phyloP scores from a whole-genome alignment of 2,888 invertebrate genomes.

The Fragum whitleyi region DNA sequence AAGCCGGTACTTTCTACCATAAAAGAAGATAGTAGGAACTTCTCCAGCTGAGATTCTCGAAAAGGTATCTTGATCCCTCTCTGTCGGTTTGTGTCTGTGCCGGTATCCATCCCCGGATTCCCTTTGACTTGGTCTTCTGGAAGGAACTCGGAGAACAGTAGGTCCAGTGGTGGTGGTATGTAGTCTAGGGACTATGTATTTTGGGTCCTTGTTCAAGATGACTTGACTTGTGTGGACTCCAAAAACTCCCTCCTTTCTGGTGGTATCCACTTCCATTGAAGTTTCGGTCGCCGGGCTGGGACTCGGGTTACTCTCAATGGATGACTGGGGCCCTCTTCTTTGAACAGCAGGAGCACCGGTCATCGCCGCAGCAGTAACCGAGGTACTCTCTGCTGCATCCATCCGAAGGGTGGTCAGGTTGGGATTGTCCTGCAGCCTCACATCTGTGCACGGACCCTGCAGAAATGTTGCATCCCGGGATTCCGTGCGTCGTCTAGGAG shows the following conservation, averaged over 20 bases:
- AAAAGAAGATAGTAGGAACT: background rate
- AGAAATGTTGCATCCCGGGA: background rate
- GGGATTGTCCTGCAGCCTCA: constrained; percentile 15
- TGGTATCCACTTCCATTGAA: background rate
- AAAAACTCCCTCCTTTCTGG: too few relatives aligned
- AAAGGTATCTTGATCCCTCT: background rate
- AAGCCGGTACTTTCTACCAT: background rate
- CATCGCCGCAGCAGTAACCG: background rate
- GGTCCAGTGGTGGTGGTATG: background rate
- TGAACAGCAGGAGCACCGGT: background rate
- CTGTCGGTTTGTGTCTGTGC: background rate
- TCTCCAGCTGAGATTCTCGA: background rate
- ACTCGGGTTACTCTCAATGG: background rate
- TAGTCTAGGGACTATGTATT: background rate
- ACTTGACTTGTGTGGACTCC: background rate
- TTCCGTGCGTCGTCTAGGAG: background rate
- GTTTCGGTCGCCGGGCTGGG: background rate
- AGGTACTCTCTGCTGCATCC: background rate
- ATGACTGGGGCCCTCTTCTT: background rate
- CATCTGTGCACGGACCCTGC: constrained; percentile 1
- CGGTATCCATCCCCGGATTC: background rate
- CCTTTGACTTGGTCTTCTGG: background rate
- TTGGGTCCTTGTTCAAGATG: background rate
- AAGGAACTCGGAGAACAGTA: background rate
- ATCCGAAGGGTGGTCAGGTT: background rate